Evolutionary conservation across 2,113 vertebrate species (phyloP), one percentile per base, ranked within the genome.

Genomic region (Jacana jacana): DNA sequence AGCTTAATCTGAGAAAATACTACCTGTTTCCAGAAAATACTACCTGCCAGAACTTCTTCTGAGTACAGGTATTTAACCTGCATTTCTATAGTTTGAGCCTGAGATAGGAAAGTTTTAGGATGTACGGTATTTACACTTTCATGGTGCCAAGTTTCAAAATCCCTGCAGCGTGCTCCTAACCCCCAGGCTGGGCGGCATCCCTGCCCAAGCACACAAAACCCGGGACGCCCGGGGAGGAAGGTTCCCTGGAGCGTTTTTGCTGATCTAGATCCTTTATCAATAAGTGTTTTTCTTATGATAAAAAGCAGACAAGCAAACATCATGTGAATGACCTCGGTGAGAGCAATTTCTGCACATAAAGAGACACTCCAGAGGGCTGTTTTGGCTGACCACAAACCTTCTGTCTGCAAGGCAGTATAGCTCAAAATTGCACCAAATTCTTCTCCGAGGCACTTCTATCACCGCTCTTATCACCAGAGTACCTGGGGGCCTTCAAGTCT

Each of bases 1-100:
- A 76, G 69, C 93, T 86, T 49, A 71, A 86, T 40, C 71, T 91
- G 72, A 61, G 44, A 70, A 82, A 86, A 80, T 51, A 17, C 7
- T 27, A 9, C 48, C 44, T 49, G 19, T 42, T 42, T 42, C 42
- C 42, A 42, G 42, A 42, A n/a, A n/a, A n/a, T n/a, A n/a, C n/a
- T 30, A 9, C 46, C 44, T 49, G 22, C 39, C 77, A 79, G 89
- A 92, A 63, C 77, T 61, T n/a, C 33, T 48, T 60, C 37, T 83
- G 49, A 88, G 46, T 17, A 71, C 24, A 13, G 33, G 11, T 37
- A 48, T 39, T 92, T 64, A 88, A 92, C 66, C 25, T n/a, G 27
- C 76, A 40, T 16, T 69, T 16, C 37, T 17, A 10, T 15, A 52
- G 78, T 48, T 52, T 66, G 10, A 92, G 46, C 15, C 51, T 37